These are phyloP conservation scores for Plagodis pulveraria DNA, from an alignment of 2,888 invertebrate genomes.

Conservation along the genomic window DNA sequence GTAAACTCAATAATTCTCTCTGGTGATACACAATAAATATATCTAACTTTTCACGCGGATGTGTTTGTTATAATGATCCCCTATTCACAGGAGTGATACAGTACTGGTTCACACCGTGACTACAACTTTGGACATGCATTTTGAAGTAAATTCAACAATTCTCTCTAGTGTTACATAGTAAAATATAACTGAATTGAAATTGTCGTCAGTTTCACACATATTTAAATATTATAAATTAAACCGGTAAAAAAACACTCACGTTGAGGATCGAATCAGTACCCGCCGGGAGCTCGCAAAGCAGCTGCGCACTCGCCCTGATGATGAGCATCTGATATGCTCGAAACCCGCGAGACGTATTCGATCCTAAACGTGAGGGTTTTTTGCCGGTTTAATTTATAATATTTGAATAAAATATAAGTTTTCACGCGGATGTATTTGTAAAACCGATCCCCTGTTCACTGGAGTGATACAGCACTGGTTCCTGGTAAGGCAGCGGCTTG, in stretches of 20 bases:
- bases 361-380: too few relatives aligned
- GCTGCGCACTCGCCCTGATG: too few relatives aligned
- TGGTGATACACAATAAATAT: neutral
- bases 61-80: neutral
- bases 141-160: neutral
- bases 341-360: too few relatives aligned
- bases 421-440: neutral
- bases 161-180: neutral
- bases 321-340: too few relatives aligned
- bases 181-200: too few relatives aligned
- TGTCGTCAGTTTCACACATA: too few relatives aligned
- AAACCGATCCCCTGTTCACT: neutral
- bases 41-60: neutral
- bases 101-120: neutral
- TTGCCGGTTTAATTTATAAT: too few relatives aligned
- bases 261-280: too few relatives aligned
- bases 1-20: neutral
- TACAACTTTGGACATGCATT: neutral
- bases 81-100: neutral
- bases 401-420: too few relatives aligned
- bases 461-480: neutral
- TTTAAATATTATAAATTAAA: too few relatives aligned
- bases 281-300: too few relatives aligned
- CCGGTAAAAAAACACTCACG: too few relatives aligned
- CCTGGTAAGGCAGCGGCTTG: neutral